phyloP scores from a whole-genome alignment of 2,888 invertebrate species.

The Ametastegia equiseti region DNA sequence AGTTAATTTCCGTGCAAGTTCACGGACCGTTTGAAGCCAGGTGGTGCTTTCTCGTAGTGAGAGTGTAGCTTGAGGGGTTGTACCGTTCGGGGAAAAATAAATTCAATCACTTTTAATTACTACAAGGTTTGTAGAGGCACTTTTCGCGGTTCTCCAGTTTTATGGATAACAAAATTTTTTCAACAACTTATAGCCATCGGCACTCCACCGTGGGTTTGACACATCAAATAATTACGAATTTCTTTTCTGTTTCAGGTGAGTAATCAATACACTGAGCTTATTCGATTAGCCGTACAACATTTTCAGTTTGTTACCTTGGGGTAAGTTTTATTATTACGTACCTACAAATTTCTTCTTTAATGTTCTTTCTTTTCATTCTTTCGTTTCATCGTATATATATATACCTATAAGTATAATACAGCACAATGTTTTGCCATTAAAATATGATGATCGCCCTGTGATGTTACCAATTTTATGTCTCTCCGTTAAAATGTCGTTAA shows the following conservation, averaged over 20 bases:
- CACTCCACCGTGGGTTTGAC: neutral
- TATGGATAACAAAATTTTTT: constrained; percentile 1
- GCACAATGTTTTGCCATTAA: constrained; percentile 54
- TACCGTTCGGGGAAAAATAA: constrained; percentile 1
- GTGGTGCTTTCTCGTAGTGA: constrained; percentile 7
- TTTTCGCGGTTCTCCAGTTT: neutral
- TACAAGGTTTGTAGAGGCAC: neutral
- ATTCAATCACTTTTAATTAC: constrained; percentile 35
- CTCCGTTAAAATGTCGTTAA: constrained; percentile 25
- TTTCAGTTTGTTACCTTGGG: constrained; percentile 41
- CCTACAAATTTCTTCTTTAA: neutral
- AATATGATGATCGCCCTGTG: neutral
- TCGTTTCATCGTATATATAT: neutral
- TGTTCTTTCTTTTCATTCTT: neutral
- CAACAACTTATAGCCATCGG: neutral
- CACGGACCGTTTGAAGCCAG: constrained; percentile 15
- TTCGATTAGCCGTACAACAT: constrained; percentile 17
- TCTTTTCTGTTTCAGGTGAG: constrained; percentile 66
- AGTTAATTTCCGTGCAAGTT: constrained; percentile 34
- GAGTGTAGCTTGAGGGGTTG: constrained; percentile 1
- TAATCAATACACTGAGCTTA: constrained; percentile 56
- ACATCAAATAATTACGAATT: constrained; percentile 50
- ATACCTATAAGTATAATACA: too few species aligned
- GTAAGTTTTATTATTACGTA: constrained; percentile 54
- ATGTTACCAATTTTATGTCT: neutral